These are phyloP conservation scores for Apamea monoglypha DNA, from an alignment of 2,888 invertebrate genomes.

Conservation along the genomic window DNA sequence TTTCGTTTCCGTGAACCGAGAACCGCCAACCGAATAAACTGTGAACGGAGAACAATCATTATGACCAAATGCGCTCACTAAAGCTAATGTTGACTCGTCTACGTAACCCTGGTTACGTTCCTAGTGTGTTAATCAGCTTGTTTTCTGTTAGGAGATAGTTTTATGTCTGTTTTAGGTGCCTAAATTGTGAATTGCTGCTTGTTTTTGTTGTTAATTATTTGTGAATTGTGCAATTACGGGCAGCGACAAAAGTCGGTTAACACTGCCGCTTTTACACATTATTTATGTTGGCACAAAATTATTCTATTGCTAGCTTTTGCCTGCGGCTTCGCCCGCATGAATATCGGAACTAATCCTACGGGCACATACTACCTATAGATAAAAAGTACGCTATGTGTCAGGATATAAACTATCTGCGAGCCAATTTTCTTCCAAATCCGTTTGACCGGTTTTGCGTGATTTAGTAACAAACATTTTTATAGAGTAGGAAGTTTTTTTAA, in stretches of 20 bases:
- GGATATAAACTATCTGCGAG: no score
- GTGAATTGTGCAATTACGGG: no score
- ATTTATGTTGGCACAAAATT: not conserved
- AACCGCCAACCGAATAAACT: slow-evolving; percentile 45
- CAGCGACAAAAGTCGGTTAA: not conserved
- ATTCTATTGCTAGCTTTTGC: no score
- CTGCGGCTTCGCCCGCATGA: no score
- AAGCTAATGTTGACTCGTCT: slow-evolving; percentile 45
- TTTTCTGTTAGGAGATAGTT: slow-evolving; percentile 12
- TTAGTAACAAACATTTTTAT: no score
- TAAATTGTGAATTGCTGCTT: not conserved
- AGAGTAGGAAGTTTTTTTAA: no score
- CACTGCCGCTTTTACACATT: not conserved
- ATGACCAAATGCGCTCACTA: slow-evolving; percentile 38
- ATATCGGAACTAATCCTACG: no score
- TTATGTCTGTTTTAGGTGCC: not conserved
- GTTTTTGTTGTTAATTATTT: no score
- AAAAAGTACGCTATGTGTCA: no score
- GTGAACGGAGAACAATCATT: slow-evolving; percentile 34
- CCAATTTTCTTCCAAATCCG: no score
- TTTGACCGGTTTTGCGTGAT: no score
- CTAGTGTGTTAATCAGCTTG: slow-evolving; percentile 21
- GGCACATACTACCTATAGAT: no score
- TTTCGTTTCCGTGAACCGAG: slow-evolving; percentile 37
- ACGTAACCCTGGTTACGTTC: slow-evolving; percentile 32